A percentile compares a stretch with the other conserved stretches of the same genome.
phyloP scores from a whole-genome alignment of 2,113 vertebrate species.

The Grus americana region DNA sequence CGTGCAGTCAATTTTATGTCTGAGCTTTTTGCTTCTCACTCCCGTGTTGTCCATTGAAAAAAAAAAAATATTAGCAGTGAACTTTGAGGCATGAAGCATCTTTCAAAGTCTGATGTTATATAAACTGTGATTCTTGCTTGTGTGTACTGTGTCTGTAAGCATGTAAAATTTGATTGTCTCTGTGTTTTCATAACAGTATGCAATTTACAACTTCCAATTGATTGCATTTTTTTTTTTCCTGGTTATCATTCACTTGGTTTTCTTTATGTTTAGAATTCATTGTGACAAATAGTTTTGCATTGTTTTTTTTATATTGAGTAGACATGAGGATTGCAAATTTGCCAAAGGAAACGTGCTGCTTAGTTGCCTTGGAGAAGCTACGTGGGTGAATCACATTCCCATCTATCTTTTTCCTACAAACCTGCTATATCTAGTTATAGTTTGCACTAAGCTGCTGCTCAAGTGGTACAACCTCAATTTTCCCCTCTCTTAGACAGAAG shows the following conservation, averaged over 20 bases:
- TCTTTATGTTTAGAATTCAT: neutral
- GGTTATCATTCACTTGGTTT: neutral
- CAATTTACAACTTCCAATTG: neutral
- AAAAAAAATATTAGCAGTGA: neutral
- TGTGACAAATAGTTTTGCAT: neutral
- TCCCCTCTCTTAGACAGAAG: neutral
- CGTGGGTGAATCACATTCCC: neutral
- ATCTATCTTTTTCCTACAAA: neutral
- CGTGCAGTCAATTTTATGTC: neutral
- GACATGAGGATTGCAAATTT: neutral
- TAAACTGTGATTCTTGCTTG: neutral
- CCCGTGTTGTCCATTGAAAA: neutral
- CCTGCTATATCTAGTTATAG: neutral
- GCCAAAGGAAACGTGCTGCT: neutral
- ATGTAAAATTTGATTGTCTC: neutral
- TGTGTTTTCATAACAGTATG: neutral
- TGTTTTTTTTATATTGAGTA: neutral
- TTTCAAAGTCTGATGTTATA: neutral
- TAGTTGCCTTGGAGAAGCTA: neutral
- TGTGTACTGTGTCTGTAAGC: neutral
- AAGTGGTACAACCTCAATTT: neutral
- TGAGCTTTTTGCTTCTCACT: neutral
- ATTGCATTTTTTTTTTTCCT: neutral
- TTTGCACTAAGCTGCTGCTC: neutral
- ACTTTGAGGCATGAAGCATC: neutral